Evolutionary conservation across 2,113 vertebrate species (phyloP).

Genomic region (Microcebus griseorufus): DNA sequence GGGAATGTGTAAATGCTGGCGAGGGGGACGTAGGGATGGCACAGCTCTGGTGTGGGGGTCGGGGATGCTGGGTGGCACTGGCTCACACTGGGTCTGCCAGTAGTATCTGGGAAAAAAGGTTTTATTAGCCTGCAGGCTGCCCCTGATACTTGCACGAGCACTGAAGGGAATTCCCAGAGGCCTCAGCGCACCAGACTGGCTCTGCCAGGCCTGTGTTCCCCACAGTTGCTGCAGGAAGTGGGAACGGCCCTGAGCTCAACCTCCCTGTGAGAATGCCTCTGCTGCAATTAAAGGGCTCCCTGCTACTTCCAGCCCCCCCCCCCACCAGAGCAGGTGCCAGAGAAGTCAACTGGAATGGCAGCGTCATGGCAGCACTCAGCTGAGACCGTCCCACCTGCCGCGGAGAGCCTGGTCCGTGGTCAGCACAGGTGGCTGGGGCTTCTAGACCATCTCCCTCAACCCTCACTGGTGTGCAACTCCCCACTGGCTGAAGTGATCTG

Average conservation of each 20-base stretch:
- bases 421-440: not conserved
- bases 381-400: not conserved
- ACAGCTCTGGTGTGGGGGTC: not conserved
- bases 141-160: not conserved
- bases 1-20: no score
- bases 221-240: not conserved
- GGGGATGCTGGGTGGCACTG: not conserved
- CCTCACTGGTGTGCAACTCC: not conserved
- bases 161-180: not conserved
- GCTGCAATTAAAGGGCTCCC: not conserved
- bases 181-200: not conserved
- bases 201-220: not conserved
- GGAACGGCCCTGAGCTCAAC: not conserved
- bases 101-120: not conserved
- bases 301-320: not conserved
- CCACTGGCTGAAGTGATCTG: not conserved
- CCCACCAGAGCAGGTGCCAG: not conserved
- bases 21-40: not conserved
- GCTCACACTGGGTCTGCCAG: not conserved
- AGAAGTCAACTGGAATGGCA: not conserved
- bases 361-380: not conserved
- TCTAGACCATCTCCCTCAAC: not conserved
- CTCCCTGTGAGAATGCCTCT: not conserved
- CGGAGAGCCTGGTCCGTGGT: not conserved
- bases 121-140: not conserved